Evolutionary conservation across 2,797 vertebrate genomes (phyloP), one percentile per base, ranked within the genome.

Genomic region (Coendou prehensilis): DNA sequence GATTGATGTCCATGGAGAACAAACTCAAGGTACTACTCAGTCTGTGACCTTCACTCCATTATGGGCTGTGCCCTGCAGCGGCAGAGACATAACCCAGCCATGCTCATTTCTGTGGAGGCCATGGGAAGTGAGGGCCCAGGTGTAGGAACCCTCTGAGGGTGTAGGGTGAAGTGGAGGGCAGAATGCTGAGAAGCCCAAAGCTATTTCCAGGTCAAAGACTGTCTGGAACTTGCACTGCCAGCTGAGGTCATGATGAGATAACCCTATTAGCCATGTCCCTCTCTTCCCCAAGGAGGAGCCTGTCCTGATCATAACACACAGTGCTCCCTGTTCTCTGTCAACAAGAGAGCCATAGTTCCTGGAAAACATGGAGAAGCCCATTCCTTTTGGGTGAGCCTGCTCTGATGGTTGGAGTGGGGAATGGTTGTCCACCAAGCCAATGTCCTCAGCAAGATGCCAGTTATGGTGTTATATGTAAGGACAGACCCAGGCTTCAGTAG

Each of bases 231-330:
- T 87, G 75, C 30, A 22, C 59, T 84, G 47, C 73, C 63, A 14
- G 28, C 45, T 88, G 93, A 95, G 56, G 79, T 95, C 69, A 69
- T 81, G 45, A 47, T 83, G 56, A 94, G 69, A 91, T 47, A 41
- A 86, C 33, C 20, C 50, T 37, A 2, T 59, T 11, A 50, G 33
- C 26, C 26, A 84, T 9, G 2, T 1, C 52, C 14, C 2, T 4
- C 4, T 57, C 85, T 76, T 96, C 76, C 18, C 67, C 76, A 75
- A 30, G 69, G 5, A 22, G 18, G 30, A 30, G 28, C 75, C 47
- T 47, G 33, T 90, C 54, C 54, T 23, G 30, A 54, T 57, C 61
- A 54, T 52, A 28, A 96, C 73, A 82, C 75, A 76, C 80, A 95
- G n/a, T 1, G 0, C 59, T 47, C 61, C 81, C 45, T 93, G 56